Percentiles rank a stretch among this genome's conserved stretches.
These are phyloP conservation scores for Poeciliopsis infans DNA, from an alignment of 2,797 vertebrate species.

Conservation along the genomic window DNA sequence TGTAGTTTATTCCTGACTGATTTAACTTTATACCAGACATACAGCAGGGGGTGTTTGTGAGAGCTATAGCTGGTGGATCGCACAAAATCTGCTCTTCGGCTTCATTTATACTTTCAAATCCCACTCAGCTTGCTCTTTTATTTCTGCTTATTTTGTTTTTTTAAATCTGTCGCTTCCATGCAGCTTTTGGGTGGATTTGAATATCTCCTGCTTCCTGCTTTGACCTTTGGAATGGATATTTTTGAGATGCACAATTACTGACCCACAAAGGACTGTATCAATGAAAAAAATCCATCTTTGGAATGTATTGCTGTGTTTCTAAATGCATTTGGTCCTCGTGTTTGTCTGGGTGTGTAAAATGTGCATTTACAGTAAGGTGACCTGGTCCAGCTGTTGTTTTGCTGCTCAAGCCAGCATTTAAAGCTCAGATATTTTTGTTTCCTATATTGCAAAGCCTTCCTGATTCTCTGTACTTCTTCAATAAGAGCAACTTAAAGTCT, in stretches of 20 bases:
- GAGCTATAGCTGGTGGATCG: no score
- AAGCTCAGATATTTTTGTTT: slow-evolving; percentile 8
- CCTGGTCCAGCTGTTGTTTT: slow-evolving; percentile 58
- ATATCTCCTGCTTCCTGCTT: neutral
- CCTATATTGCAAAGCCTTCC: slow-evolving; percentile 34
- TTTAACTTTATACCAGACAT: neutral
- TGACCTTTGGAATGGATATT: neutral
- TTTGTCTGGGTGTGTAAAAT: slow-evolving; percentile 1
- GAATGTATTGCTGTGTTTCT: slow-evolving; percentile 1
- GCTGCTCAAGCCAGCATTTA: slow-evolving; percentile 27
- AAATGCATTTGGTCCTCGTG: neutral
- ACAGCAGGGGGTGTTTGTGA: neutral
- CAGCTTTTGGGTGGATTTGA: neutral
- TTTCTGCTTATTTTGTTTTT: neutral
- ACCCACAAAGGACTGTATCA: neutral
- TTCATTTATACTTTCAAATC: neutral
- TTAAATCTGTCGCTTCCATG: neutral
- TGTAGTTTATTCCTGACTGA: neutral
- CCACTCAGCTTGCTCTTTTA: neutral
- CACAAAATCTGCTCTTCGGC: neutral
- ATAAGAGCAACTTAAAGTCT: slow-evolving; percentile 33
- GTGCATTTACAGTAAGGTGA: slow-evolving; percentile 52
- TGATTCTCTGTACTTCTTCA: slow-evolving; percentile 30
- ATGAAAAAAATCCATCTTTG: neutral
- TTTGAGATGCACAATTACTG: neutral